phyloP scores from a whole-genome alignment of 2,888 invertebrate species.

The Cyclophora punctaria region DNA sequence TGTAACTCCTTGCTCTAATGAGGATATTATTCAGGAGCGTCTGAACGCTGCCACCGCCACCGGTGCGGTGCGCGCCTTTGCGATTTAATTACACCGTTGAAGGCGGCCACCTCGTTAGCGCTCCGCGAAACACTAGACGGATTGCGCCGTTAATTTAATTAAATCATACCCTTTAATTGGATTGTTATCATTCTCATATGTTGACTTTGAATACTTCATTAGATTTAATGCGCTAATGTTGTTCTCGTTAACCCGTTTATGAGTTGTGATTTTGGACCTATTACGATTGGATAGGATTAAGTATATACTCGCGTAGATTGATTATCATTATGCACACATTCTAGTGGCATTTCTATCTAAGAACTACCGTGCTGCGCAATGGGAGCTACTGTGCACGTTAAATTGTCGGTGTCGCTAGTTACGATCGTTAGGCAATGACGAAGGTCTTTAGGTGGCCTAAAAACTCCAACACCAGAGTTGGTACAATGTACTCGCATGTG shows the following conservation, averaged over 20 bases:
- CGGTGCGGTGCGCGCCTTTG: constrained; percentile 30
- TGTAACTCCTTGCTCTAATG: constrained; percentile 55
- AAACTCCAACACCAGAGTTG: no score
- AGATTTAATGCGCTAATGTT: not conserved
- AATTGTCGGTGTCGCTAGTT: no score
- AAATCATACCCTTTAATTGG: constrained; percentile 29
- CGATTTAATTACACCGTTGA: constrained; percentile 48
- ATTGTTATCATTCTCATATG: constrained; percentile 17
- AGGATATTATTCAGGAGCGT: constrained; percentile 62
- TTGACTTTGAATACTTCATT: constrained; percentile 1
- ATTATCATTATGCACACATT: no score
- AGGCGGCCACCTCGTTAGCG: constrained; percentile 45
- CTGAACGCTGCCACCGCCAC: constrained; percentile 28
- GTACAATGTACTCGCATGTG: no score
- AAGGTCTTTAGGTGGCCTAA: no score
- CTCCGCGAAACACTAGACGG: constrained; percentile 36
- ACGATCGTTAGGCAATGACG: no score
- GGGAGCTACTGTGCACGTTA: no score
- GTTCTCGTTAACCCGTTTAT: not conserved
- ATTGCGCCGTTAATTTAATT: constrained; percentile 41
- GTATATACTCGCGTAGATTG: no score
- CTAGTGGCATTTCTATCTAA: no score
- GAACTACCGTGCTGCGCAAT: no score
- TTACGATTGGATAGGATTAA: no score
- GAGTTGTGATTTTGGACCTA: no score